Evolutionary conservation across 2,113 vertebrate genomes (phyloP).

Genomic region (Heterotis niloticus): DNA sequence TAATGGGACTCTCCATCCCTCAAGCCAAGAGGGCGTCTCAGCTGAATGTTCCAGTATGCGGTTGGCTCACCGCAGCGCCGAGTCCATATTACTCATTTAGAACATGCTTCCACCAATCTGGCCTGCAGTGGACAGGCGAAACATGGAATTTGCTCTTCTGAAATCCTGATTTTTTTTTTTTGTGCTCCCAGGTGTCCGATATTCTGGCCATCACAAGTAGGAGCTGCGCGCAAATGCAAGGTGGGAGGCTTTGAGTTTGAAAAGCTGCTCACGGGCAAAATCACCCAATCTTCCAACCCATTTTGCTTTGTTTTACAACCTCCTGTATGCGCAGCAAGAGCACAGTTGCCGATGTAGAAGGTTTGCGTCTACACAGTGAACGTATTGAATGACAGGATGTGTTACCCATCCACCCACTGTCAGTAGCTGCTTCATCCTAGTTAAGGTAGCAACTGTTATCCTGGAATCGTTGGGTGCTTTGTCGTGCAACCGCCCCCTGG

Average conservation of each 20-base stretch:
- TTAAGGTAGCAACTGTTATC: no score
- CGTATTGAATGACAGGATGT: no score
- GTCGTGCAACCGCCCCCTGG: no score
- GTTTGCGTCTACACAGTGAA: no score
- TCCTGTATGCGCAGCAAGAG: no score
- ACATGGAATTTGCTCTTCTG: not conserved
- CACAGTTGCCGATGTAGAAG: no score
- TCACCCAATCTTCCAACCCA: no score
- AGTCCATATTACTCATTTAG: conserved; percentile 7
- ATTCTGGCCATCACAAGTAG: conserved; percentile 38
- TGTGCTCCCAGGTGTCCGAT: conserved; percentile 41
- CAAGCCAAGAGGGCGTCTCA: not conserved
- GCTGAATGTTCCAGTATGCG: conserved; percentile 8
- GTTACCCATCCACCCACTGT: no score
- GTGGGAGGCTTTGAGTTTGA: conserved; percentile 26
- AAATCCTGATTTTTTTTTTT: not conserved
- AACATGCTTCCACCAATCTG: not conserved
- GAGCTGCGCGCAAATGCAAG: conserved; percentile 31
- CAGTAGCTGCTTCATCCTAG: no score
- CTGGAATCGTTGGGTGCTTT: no score
- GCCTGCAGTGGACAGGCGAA: not conserved
- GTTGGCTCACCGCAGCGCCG: not conserved
- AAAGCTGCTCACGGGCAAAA: no score
- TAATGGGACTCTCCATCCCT: not conserved
- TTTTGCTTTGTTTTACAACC: no score